Percentiles rank a stretch among this genome's conserved stretches.
Evolutionary conservation across 2,113 vertebrate species (phyloP).

Genomic region (Albula goreensis): DNA sequence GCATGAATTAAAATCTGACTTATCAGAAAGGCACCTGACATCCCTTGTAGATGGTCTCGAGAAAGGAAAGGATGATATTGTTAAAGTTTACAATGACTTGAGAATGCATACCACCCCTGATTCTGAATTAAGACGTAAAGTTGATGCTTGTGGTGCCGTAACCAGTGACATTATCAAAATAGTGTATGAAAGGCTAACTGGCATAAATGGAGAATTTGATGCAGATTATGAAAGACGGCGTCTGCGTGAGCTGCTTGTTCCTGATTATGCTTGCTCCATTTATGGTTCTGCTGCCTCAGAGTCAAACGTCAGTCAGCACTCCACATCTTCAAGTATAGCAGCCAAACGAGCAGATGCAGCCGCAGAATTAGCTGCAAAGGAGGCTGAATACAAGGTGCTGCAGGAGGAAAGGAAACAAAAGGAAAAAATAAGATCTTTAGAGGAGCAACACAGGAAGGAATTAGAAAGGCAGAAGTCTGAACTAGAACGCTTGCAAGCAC

Average conservation of each 20-base stretch:
- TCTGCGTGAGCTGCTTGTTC: slow-evolving; percentile 2
- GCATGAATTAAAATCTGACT: neutral
- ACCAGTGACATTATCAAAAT: slow-evolving; percentile 30
- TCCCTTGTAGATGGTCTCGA: neutral
- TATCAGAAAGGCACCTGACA: neutral
- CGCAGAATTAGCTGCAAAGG: slow-evolving; percentile 32
- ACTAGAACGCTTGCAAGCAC: too few relatives aligned
- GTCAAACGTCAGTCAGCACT: neutral
- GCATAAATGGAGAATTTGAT: slow-evolving; percentile 12
- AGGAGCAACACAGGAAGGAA: too few relatives aligned
- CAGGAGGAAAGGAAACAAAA: too few relatives aligned
- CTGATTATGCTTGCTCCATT: slow-evolving; percentile 20
- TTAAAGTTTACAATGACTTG: slow-evolving; percentile 15
- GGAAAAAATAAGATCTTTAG: too few relatives aligned
- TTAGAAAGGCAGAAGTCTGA: too few relatives aligned
- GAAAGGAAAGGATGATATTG: neutral
- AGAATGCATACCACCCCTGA: slow-evolving; percentile 8
- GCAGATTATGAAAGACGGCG: neutral
- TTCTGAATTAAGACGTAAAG: slow-evolving; percentile 9
- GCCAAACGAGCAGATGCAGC: slow-evolving; percentile 25
- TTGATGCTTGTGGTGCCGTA: slow-evolving; percentile 26
- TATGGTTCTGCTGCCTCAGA: slow-evolving; percentile 12
- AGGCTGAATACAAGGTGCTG: slow-evolving; percentile 24
- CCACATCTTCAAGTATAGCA: neutral
- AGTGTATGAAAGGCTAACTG: neutral